Evolutionary conservation across 2,797 vertebrate genomes (phyloP).

Genomic region (Huso huso): DNA sequence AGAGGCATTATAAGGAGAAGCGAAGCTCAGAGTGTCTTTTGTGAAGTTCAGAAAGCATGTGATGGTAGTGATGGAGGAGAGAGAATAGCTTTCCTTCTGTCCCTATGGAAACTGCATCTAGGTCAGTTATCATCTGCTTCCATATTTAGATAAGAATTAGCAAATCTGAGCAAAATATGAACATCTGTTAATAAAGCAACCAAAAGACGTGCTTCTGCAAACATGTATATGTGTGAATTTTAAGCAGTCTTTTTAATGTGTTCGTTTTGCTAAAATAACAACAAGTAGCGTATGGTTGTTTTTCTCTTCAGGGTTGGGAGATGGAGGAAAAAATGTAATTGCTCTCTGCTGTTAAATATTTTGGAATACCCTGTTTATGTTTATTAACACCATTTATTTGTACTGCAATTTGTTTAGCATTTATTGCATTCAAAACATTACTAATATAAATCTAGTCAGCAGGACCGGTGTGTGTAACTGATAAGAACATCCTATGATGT

Average conservation of each 20-base stretch:
- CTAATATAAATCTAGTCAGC: conserved; percentile 5
- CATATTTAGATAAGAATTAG: conserved; percentile 1
- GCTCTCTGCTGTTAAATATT: too few species aligned
- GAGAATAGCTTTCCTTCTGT: background rate
- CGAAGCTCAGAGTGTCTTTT: too few species aligned
- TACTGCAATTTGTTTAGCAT: background rate
- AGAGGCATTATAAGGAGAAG: too few species aligned
- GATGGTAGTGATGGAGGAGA: background rate
- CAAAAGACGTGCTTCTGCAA: background rate
- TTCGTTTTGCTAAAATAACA: too few species aligned
- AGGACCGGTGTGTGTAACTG: background rate
- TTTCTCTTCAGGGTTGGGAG: too few species aligned
- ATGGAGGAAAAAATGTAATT: too few species aligned
- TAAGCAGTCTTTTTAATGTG: background rate
- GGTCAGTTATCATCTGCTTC: background rate
- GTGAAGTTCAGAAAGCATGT: background rate
- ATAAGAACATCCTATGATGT: background rate
- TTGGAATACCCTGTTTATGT: background rate
- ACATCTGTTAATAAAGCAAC: background rate
- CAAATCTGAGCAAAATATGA: background rate
- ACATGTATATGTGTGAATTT: background rate
- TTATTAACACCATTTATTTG: background rate
- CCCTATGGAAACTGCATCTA: background rate
- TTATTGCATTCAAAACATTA: conserved; percentile 6
- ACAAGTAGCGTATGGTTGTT: too few species aligned